Evolutionary conservation across 1,140 invertebrate species (phyloP).

Genomic region (Sarcophaga bullata): DNA sequence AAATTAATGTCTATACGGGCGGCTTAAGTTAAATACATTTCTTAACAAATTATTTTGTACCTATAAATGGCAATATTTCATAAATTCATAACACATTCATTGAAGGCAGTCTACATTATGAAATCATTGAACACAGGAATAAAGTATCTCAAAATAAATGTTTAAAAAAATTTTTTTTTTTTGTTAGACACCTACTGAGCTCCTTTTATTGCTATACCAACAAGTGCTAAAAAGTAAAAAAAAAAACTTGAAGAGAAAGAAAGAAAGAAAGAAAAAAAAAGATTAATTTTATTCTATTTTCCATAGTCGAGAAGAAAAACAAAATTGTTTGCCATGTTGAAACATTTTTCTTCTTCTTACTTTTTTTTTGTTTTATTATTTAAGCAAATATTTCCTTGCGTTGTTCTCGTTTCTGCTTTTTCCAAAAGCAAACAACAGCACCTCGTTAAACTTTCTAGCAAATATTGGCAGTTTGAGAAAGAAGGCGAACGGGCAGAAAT

Average conservation of each 20-base stretch:
- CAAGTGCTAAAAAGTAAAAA: background rate
- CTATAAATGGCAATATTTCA: constrained; percentile 8
- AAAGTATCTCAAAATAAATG: no score
- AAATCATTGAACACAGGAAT: no score
- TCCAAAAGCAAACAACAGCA: background rate
- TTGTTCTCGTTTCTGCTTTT: background rate
- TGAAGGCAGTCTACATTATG: no score
- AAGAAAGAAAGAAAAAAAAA: no score
- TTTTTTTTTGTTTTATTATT: background rate
- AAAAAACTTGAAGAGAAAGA: no score
- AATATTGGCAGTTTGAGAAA: background rate
- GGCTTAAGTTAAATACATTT: background rate
- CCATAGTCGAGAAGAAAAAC: no score
- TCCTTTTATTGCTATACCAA: background rate
- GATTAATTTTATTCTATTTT: no score
- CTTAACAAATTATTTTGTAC: background rate
- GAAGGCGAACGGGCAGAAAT: background rate
- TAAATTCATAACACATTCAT: background rate
- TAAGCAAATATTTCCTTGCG: constrained; percentile 4
- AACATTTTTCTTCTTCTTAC: no score
- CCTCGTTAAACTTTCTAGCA: background rate
- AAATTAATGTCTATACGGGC: constrained; percentile 26
- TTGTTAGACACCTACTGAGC: background rate
- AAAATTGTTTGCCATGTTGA: no score
- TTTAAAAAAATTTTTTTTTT: no score